A percentile compares a stretch with the other conserved stretches of the same genome.
These are phyloP conservation scores for Rapana venosa DNA, from an alignment of 2,888 invertebrate genomes.

Conservation along the genomic window DNA sequence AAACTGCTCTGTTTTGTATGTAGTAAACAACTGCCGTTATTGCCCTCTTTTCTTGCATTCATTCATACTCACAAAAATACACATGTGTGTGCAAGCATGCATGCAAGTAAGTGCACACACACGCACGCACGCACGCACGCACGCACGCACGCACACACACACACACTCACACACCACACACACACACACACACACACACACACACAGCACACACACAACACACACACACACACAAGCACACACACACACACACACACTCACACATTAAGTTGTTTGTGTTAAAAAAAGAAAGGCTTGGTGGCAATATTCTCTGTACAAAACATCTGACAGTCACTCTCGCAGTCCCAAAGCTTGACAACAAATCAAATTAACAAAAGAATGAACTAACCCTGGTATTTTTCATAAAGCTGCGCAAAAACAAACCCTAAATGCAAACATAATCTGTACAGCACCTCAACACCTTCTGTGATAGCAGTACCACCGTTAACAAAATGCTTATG, in stretches of 20 bases:
- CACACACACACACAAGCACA: neutral
- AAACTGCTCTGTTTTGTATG: neutral
- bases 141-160: neutral
- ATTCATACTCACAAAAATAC: neutral
- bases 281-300: too few species aligned
- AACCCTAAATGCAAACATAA: neutral
- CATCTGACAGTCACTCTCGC: too few species aligned
- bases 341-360: neutral
- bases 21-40: neutral
- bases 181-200: neutral
- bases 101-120: neutral
- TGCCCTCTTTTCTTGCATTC: neutral
- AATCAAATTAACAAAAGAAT: neutral
- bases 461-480: neutral
- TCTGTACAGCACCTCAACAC: neutral
- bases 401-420: neutral
- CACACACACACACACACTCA: neutral
- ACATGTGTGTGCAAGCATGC: neutral
- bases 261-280: too few species aligned
- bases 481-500: neutral
- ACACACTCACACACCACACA: too few species aligned
- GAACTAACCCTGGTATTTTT: neutral
- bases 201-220: neutral
- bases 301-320: neutral
- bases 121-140: neutral